Evolutionary conservation across 2,797 vertebrate species (phyloP).

Genomic region (Clarias fuscus): DNA sequence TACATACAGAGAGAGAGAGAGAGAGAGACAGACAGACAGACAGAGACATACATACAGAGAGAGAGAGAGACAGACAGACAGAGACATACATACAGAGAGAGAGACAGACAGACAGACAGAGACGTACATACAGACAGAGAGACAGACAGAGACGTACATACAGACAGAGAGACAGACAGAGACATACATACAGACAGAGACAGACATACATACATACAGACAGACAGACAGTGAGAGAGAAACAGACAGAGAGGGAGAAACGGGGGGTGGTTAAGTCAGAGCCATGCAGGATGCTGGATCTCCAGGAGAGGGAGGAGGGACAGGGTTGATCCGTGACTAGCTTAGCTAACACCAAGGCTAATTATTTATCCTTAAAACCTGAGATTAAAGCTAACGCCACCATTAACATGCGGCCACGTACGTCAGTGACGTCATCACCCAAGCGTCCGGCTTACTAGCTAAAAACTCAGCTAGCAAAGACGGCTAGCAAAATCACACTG

Average conservation of each 20-base stretch:
- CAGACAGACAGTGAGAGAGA: not conserved
- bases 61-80: too few species aligned
- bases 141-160: not conserved
- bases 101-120: too few species aligned
- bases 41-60: too few species aligned
- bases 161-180: not conserved
- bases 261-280: not conserved
- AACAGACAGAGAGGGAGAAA: not conserved
- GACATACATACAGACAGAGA: too few species aligned
- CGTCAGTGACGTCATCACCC: not conserved
- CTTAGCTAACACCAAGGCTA: not conserved
- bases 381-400: not conserved
- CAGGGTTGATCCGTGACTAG: not conserved
- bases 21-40: too few species aligned
- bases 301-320: not conserved
- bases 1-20: too few species aligned
- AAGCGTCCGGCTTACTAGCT: not conserved
- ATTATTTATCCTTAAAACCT: not conserved
- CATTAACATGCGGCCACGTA: not conserved
- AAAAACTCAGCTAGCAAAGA: conserved; percentile 7
- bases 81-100: too few species aligned
- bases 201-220: too few species aligned
- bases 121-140: not conserved
- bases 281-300: not conserved
- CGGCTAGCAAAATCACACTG: not conserved